These are phyloP conservation scores for Pedionomus torquatus DNA, from an alignment of 2,113 vertebrate species.

Conservation along the genomic window DNA sequence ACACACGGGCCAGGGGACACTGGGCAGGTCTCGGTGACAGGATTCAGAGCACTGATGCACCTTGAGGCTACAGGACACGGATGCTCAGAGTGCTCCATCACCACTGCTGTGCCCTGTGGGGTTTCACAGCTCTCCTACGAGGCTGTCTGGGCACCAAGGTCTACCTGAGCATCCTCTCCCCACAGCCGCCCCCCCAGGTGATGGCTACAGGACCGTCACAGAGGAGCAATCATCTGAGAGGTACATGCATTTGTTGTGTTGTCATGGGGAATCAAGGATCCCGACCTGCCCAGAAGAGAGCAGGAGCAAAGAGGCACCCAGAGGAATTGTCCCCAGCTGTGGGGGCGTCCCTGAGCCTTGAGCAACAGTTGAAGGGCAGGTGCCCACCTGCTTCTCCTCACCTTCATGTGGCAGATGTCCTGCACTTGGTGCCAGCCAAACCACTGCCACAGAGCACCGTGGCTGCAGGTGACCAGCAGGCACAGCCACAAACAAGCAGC, in stretches of 20 bases:
- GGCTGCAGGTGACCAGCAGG: background rate
- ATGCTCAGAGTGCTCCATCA: fast-evolving
- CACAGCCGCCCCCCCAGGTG: background rate
- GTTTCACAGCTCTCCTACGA: background rate
- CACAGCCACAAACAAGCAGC: background rate
- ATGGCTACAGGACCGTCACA: background rate
- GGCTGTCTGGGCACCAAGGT: fast-evolving
- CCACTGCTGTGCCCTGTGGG: fast-evolving
- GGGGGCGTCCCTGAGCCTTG: background rate
- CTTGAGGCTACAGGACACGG: fast-evolving
- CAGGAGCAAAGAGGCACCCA: background rate
- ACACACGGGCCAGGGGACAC: background rate
- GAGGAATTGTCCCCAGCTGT: background rate
- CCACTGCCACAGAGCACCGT: fast-evolving
- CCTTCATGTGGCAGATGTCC: fast-evolving
- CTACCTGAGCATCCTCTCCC: background rate
- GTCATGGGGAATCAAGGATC: fast-evolving
- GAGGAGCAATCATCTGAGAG: background rate
- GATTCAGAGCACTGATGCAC: background rate
- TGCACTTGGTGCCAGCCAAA: background rate
- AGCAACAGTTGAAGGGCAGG: background rate
- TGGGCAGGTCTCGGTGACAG: background rate
- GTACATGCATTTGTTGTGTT: fast-evolving
- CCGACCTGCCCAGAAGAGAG: background rate
- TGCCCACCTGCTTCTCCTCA: background rate